Conservation (phyloP, 2,797 vertebrate species). For the Enteromius unitaeniatus region DNA sequence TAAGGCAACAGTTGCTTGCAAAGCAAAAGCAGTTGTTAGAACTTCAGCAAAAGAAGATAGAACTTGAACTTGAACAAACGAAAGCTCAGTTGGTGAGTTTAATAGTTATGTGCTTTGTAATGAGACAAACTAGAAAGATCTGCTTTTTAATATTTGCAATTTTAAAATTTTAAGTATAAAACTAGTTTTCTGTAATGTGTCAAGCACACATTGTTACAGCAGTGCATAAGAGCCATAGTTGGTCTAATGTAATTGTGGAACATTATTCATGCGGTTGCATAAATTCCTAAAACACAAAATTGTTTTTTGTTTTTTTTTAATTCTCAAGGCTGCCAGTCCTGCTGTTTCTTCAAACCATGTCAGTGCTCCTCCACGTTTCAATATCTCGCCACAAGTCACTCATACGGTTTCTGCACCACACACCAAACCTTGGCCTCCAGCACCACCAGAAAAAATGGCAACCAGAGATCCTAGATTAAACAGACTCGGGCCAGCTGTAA, state of each 20-base stretch:
- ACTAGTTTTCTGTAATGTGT: not conserved
- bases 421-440: slow-evolving; percentile 75
- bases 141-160: not conserved
- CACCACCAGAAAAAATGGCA: slow-evolving; percentile 82
- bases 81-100: slow-evolving; percentile 96
- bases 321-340: slow-evolving; percentile 85
- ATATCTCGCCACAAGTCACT: slow-evolving; percentile 70
- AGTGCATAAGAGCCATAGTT: not conserved
- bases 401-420: slow-evolving; percentile 70
- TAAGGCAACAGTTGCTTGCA: slow-evolving; percentile 94
- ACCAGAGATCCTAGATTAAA: slow-evolving; percentile 94
- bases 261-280: too few species aligned
- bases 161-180: not conserved
- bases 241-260: not conserved
- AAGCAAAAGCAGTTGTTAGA: slow-evolving; percentile 99
- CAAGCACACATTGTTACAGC: not conserved
- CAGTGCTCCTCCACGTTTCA: slow-evolving; percentile 66
- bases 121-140: not conserved
- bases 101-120: not conserved
- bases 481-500: slow-evolving; percentile 75
- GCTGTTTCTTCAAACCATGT: slow-evolving; percentile 72
- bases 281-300: not conserved
- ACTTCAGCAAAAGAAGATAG: slow-evolving; percentile 98
- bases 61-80: slow-evolving; percentile 97
- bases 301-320: not conserved